These are phyloP conservation scores for Leucophora obtusa DNA, from an alignment of 2,888 invertebrate species.

Conservation along the genomic window DNA sequence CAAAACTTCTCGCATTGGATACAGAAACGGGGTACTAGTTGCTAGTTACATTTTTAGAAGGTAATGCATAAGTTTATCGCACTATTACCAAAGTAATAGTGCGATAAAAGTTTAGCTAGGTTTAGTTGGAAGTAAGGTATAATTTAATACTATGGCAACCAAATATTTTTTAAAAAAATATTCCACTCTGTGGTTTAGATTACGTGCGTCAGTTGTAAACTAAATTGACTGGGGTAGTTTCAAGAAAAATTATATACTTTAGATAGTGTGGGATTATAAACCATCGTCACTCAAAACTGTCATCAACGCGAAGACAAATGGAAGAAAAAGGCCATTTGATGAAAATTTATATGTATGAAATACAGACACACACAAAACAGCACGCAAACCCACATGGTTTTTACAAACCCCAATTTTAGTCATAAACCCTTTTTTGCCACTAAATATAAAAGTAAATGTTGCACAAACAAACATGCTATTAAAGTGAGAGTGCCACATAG, in stretches of 20 bases:
- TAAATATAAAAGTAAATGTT: slow-evolving; percentile 1
- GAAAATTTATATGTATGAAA: slow-evolving; percentile 62
- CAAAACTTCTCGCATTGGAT: too few relatives aligned
- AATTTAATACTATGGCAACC: too few relatives aligned
- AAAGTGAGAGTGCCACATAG: not conserved
- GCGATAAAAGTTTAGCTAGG: too few relatives aligned
- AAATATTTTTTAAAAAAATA: too few relatives aligned
- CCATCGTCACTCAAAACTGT: slow-evolving; percentile 33
- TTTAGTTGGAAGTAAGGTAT: too few relatives aligned
- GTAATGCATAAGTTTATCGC: too few relatives aligned
- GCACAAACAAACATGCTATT: slow-evolving; percentile 1
- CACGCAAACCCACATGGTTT: not conserved
- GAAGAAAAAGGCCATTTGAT: slow-evolving; percentile 41
- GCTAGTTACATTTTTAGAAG: too few relatives aligned
- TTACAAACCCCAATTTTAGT: slow-evolving; percentile 5
- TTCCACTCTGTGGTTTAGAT: not conserved
- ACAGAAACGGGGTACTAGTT: too few relatives aligned
- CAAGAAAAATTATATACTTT: not conserved
- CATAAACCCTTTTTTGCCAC: not conserved
- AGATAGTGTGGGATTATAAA: slow-evolving; percentile 9
- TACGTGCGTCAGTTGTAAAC: not conserved
- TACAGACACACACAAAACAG: slow-evolving; percentile 19
- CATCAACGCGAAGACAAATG: slow-evolving; percentile 8
- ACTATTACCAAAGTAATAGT: too few relatives aligned
- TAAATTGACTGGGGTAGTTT: not conserved